Percentiles rank a stretch among this genome's conserved stretches.
Conservation (phyloP, 2,888 invertebrate genomes). For the Gastrophysa polygoni region DNA sequence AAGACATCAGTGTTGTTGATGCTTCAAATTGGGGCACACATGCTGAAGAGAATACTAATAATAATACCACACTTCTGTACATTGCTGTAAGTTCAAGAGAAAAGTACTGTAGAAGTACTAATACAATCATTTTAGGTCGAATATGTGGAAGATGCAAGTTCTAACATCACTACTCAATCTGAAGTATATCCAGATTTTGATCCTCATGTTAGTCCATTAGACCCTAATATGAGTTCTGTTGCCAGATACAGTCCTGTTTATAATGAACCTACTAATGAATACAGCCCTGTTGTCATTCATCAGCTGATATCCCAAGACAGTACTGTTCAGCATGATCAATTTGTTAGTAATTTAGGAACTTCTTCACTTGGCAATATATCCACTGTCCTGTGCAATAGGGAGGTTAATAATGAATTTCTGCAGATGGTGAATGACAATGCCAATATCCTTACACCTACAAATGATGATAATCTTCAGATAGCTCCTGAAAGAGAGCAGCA, state of each 20-base stretch:
- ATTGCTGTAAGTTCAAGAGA: constrained; percentile 56
- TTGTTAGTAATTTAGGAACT: constrained; percentile 30
- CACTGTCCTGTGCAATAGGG: constrained; percentile 47
- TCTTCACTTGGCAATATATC: constrained; percentile 44
- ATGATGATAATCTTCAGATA: constrained; percentile 37
- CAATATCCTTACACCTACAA: constrained; percentile 28
- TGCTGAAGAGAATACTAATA: constrained; percentile 39
- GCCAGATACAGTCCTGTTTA: constrained; percentile 68
- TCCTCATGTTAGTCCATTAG: constrained; percentile 55
- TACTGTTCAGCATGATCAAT: constrained; percentile 36
- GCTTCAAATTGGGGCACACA: constrained; percentile 42
- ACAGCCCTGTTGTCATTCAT: constrained; percentile 52
- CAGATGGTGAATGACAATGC: constrained; percentile 43
- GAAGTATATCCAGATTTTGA: constrained; percentile 47
- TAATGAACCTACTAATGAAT: constrained; percentile 44
- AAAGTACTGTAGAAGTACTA: neutral
- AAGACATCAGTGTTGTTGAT: constrained; percentile 44
- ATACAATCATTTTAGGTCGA: constrained; percentile 49
- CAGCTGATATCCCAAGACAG: constrained; percentile 48
- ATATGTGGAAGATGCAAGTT: constrained; percentile 50
- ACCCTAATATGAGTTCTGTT: constrained; percentile 64
- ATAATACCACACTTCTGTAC: constrained; percentile 52
- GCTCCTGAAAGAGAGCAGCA: constrained; percentile 49
- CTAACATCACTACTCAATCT: constrained; percentile 26
- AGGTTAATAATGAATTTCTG: constrained; percentile 49